Evolutionary conservation across 2,888 invertebrate genomes (phyloP).

Genomic region (Chirona hameri): DNA sequence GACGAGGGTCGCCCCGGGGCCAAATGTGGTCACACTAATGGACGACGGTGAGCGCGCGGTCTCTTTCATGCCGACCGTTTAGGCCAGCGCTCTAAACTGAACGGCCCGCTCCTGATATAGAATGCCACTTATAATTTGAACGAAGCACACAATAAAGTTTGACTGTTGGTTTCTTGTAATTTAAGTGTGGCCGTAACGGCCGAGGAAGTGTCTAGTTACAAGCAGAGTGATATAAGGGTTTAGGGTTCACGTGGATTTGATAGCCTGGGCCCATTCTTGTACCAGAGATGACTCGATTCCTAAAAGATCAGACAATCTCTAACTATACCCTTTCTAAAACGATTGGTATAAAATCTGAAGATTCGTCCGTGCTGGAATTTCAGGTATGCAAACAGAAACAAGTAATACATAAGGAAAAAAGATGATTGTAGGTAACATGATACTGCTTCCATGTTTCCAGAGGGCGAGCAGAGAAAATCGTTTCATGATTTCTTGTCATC

Average conservation of each 20-base stretch:
- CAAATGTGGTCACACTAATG: conserved; percentile 1
- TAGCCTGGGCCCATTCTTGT: too few species aligned
- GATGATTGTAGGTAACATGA: too few species aligned
- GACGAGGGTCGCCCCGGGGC: background rate
- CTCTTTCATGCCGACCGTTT: background rate
- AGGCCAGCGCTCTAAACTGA: background rate
- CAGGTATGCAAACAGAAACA: too few species aligned
- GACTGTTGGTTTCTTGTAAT: conserved; percentile 5
- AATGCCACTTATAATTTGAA: background rate
- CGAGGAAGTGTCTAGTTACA: background rate
- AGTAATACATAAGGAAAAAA: too few species aligned
- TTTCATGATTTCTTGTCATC: too few species aligned
- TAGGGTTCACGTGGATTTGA: too few species aligned
- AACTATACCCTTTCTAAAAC: too few species aligned
- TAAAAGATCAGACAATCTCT: background rate
- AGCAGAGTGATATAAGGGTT: background rate
- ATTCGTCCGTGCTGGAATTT: too few species aligned
- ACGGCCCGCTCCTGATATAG: background rate
- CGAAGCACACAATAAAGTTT: background rate
- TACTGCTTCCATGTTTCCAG: too few species aligned
- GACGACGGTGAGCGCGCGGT: background rate
- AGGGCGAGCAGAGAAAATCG: too few species aligned
- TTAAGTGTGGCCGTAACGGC: background rate
- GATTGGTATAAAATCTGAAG: too few species aligned
- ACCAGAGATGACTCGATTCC: too few species aligned